A percentile compares a stretch with the other conserved stretches of the same genome.
These are phyloP conservation scores for Cynodonichthys magdalenae DNA, from an alignment of 2,797 vertebrate genomes.

Conservation along the genomic window DNA sequence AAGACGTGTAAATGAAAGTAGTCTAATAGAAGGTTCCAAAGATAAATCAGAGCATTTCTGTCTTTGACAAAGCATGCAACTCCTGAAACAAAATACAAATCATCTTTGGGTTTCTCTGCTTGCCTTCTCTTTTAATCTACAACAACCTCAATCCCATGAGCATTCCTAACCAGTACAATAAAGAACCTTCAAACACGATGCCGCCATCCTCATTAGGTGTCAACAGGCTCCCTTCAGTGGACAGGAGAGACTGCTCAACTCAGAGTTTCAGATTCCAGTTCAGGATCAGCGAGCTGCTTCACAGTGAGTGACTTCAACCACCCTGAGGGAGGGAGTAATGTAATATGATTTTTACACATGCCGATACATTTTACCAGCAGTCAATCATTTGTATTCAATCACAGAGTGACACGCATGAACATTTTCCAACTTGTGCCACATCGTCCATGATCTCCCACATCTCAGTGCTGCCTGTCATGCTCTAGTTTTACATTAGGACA, in stretches of 20 bases:
- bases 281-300: conserved; percentile 47
- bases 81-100: conserved; percentile 18
- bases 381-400: conserved; percentile 34
- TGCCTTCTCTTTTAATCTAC: conserved; percentile 6
- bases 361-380: conserved; percentile 27
- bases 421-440: conserved; percentile 5
- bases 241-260: conserved; percentile 12
- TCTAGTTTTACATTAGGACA: neutral
- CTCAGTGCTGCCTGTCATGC: neutral
- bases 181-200: conserved; percentile 18
- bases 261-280: conserved; percentile 43
- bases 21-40: conserved; percentile 3
- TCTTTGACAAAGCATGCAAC: conserved; percentile 29
- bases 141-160: conserved; percentile 12
- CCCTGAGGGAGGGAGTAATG: conserved; percentile 18
- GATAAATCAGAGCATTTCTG: conserved; percentile 17
- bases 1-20: conserved; percentile 7
- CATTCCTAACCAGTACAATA: conserved; percentile 22
- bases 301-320: conserved; percentile 23
- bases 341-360: conserved; percentile 37
- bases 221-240: conserved; percentile 9
- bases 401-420: conserved; percentile 29
- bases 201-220: conserved; percentile 7
- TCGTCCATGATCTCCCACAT: neutral
- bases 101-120: conserved; percentile 13